These are phyloP conservation scores for Lagenorhynchus albirostris DNA, from an alignment of 2,113 vertebrate species.

Conservation along the genomic window DNA sequence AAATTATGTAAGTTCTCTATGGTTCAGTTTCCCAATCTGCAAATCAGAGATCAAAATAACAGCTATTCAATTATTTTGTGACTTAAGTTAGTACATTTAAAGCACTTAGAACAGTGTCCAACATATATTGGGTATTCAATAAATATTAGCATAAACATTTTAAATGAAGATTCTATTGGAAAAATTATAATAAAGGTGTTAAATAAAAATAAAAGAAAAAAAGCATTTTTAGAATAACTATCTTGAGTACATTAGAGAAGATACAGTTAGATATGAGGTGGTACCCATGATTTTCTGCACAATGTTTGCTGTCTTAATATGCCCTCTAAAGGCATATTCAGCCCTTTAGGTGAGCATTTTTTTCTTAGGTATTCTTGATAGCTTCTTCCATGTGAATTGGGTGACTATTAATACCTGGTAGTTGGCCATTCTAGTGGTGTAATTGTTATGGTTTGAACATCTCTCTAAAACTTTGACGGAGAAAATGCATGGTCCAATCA, in stretches of 20 bases:
- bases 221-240: neutral
- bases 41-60: neutral
- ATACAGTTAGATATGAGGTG: neutral
- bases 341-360: neutral
- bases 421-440: neutral
- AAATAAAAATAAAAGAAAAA: neutral
- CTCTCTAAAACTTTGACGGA: neutral
- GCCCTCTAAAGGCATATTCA: neutral
- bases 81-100: neutral
- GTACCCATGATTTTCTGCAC: neutral
- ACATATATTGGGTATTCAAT: neutral
- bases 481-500: neutral
- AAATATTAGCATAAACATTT: neutral
- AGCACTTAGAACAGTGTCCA: neutral
- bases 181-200: neutral
- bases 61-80: neutral
- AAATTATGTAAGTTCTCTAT: neutral
- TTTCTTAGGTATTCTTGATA: neutral
- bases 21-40: neutral
- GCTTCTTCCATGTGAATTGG: neutral
- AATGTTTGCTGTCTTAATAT: neutral
- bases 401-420: neutral
- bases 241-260: neutral
- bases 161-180: neutral
- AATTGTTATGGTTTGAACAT: neutral